A percentile compares a stretch with the other conserved stretches of the same genome.
Evolutionary conservation across 2,888 invertebrate species (phyloP).

Genomic region (Cephus pygmeus): DNA sequence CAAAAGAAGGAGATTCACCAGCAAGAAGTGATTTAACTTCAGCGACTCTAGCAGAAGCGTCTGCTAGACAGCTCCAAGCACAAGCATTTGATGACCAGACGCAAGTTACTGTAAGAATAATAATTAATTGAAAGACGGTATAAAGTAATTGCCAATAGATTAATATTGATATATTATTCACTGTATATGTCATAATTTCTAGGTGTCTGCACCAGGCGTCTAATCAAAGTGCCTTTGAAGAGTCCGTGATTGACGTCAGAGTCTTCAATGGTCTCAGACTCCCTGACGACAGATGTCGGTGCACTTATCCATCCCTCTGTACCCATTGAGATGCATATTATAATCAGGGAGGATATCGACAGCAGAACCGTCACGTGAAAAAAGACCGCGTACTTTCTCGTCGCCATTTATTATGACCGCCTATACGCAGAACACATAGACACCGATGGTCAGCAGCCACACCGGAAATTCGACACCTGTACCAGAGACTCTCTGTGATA

Average conservation of each 20-base stretch:
- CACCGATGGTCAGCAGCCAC: not conserved
- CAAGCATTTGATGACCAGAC: conserved; percentile 33
- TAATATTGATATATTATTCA: conserved; percentile 18
- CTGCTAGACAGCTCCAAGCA: conserved; percentile 34
- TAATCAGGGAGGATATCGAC: conserved; percentile 35
- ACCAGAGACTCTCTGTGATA: not conserved
- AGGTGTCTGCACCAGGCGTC: conserved; percentile 32
- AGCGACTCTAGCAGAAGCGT: conserved; percentile 22
- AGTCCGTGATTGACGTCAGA: conserved; percentile 42
- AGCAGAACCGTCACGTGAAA: conserved; percentile 29
- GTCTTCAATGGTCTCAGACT: conserved; percentile 22
- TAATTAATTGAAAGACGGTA: not conserved
- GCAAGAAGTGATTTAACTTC: conserved; percentile 35
- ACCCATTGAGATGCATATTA: conserved; percentile 34
- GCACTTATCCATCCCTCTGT: conserved; percentile 36
- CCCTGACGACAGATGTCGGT: conserved; percentile 30
- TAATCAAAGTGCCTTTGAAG: conserved; percentile 36
- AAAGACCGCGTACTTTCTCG: conserved; percentile 32
- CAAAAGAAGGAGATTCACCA: conserved; percentile 33
- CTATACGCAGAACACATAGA: not conserved
- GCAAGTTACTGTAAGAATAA: conserved; percentile 25
- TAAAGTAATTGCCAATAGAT: not conserved
- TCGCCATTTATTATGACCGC: conserved; percentile 7
- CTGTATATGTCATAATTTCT: conserved; percentile 36
- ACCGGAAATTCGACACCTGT: not conserved